Base-by-base conservation (phyloP, 35 echinoderm and acorn worm genomes). In the Ophioderma brevispina region DNA sequence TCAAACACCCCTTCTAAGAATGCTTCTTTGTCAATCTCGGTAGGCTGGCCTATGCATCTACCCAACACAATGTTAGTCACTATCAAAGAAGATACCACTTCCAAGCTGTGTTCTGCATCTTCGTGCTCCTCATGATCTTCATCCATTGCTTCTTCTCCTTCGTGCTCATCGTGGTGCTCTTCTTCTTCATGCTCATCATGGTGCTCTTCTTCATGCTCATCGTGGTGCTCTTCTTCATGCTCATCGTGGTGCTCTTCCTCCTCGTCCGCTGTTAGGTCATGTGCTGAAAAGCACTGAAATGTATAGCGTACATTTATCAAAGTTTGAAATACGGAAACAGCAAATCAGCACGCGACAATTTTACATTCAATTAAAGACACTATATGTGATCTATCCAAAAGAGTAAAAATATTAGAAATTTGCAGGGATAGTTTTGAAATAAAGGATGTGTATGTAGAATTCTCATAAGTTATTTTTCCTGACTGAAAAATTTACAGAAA, bases 31-130 rank as follows among this genome's bases (percentile, higher is more conserved):
- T 93, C 75, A 31, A 82, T 42, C 6, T 32, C 78, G 1, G 78
- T 85, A 0, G 95, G 76, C 38, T 87, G 46, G 49, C 95, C 95
- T n/a, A 97, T 94, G 75, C 95, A 97, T 40, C 89, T 90, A 15
- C 95, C 95, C n/a, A 81, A 50, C 5, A 97, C 76, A 1, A 97
- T 64, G 33, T 90, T 85, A 63, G 87, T 82, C 28, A 97, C 55
- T 17, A 94, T 82, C 18, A 76, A 28, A 14, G 88, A 40, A 10
- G 91, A 40, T 32, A 88, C 40, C 13, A 85, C 31, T 40, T 91
- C 38, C 0, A 94, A 31, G 41, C 17, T 46, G 1, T 70, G 59
- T 1, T 2, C n/a, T 70, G 59, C 59, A 18, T 70, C 59, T 25
- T 70, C 59, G n/a, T n/a, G n/a, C 41, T 46, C 41, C 59, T 70